Evolutionary conservation across 2,888 invertebrate species (phyloP).

Genomic region (Sturmia bella): DNA sequence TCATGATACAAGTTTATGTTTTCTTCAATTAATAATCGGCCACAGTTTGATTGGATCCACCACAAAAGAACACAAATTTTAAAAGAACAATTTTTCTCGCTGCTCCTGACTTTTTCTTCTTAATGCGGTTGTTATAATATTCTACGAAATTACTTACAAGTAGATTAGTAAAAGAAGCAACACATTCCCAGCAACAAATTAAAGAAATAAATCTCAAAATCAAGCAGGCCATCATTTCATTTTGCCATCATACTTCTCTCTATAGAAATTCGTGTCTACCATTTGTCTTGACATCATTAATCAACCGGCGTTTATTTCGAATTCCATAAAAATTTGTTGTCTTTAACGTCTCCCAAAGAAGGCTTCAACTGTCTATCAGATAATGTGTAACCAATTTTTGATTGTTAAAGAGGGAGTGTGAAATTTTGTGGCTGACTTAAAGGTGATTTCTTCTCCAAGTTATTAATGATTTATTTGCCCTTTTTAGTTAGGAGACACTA

Average conservation of each 20-base stretch:
- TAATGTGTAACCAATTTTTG: slow-evolving; percentile 61
- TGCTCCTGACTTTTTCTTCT: slow-evolving; percentile 59
- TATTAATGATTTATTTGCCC: slow-evolving; percentile 52
- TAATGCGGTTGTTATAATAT: slow-evolving; percentile 72
- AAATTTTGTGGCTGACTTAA: slow-evolving; percentile 63
- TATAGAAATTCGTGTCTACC: slow-evolving; percentile 57
- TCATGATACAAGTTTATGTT: slow-evolving; percentile 34
- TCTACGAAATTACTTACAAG: slow-evolving; percentile 66
- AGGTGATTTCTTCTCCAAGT: slow-evolving; percentile 37
- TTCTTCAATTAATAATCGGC: slow-evolving; percentile 59
- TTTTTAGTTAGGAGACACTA: slow-evolving; percentile 23
- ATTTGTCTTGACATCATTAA: slow-evolving; percentile 64
- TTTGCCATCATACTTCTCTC: slow-evolving; percentile 54
- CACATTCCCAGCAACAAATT: slow-evolving; percentile 27
- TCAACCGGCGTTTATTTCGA: slow-evolving; percentile 60
- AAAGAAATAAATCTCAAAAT: slow-evolving; percentile 44
- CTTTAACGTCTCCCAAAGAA: slow-evolving; percentile 44
- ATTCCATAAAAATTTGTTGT: slow-evolving; percentile 25
- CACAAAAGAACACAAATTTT: slow-evolving; percentile 21
- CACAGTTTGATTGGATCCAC: slow-evolving; percentile 51
- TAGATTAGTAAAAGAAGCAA: slow-evolving; percentile 47
- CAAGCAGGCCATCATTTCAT: slow-evolving; percentile 60
- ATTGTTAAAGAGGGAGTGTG: slow-evolving; percentile 61
- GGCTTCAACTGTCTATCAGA: slow-evolving; percentile 45
- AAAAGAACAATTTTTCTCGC: slow-evolving; percentile 52